Base-by-base conservation (phyloP, 1,140 invertebrate genomes). In the Hylaeus anthracinus region DNA sequence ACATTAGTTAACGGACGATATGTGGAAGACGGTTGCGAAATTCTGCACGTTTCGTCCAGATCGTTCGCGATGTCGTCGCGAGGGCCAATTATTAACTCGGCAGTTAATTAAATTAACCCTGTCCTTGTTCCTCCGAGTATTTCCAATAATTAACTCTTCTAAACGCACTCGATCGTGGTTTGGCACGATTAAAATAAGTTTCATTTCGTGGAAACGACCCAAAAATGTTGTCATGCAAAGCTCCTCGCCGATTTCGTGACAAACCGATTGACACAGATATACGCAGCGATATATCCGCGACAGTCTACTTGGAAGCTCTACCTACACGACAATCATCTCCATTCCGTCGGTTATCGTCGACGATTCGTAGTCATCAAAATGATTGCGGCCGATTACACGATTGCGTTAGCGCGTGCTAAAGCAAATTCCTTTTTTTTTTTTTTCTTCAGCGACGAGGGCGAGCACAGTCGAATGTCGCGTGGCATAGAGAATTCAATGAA, bases 321-420 rank as follows among this genome's bases (percentile, higher is more conserved):
- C 92, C 92, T 91, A 93, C 92, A 90, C 90, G 81, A 90, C 87
- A 92, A 93, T 93, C 91, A 93, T 92, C 90, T 90, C 85, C 76
- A 92, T 91, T 93, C 87, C 78, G 86, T 80, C 87, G 82, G 82
- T 91, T 74, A 92, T 90, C 90, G 88, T 81, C 83, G 89, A 90
- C 90, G 86, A 92, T 93, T 90, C 86, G 79, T 88, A 90, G 89
- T 92, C 90, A 92, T 92, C 88, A 92, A 88, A 92, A 92, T 92
- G 91, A 93, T 93, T 92, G 90, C 87, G 79, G 80, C 83, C 89
- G 92, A 93, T 93, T 93, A 92, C 86, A 88, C 90, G 88, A 92
- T 93, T 92, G 88, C 91, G 89, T 92, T 93, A 91, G 84, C 85
- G 85, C 84, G 84, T 83, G 85, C 84, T 58, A 10, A 51, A 9